phyloP scores from a whole-genome alignment of 2,888 invertebrate species.

The Stenichneumon culpator region DNA sequence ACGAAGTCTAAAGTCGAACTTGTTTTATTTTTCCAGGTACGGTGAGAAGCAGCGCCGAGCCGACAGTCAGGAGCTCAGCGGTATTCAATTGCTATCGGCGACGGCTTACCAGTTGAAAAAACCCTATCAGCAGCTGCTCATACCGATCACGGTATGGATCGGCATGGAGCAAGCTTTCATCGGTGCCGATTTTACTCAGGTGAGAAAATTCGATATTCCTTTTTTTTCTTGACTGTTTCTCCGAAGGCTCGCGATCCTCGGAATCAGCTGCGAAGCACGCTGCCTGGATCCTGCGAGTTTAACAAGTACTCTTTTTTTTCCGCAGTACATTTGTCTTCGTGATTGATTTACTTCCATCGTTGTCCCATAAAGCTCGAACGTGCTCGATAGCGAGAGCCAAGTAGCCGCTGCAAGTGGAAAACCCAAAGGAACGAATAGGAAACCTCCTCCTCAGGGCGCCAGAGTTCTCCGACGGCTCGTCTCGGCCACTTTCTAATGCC shows the following conservation, averaged over 20 bases:
- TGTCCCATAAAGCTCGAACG: too few relatives aligned
- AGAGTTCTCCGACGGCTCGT: constrained; percentile 17
- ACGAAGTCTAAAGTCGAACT: constrained; percentile 11
- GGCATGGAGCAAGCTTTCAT: constrained; percentile 99
- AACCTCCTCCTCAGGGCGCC: not conserved
- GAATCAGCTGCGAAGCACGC: not conserved
- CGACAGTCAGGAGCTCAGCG: constrained; percentile 91
- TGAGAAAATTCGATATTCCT: constrained; percentile 79
- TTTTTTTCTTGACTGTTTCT: not conserved
- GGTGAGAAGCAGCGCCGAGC: constrained; percentile 93
- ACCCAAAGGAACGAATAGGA: constrained; percentile 2
- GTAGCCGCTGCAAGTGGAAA: not conserved
- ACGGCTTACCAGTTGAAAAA: constrained; percentile 96
- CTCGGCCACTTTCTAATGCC: constrained; percentile 64
- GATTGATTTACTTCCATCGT: too few relatives aligned
- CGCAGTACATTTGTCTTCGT: too few relatives aligned
- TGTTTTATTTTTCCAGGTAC: constrained; percentile 87
- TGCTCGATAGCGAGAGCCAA: not conserved
- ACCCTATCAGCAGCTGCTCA: constrained; percentile 96
- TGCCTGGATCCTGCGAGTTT: too few relatives aligned
- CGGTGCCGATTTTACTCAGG: constrained; percentile 95
- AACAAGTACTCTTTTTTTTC: too few relatives aligned
- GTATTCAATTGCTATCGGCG: constrained; percentile 93
- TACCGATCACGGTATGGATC: constrained; percentile 98
- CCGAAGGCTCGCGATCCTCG: not conserved